Evolutionary conservation across 2,113 vertebrate genomes (phyloP), one percentile per base, ranked within the genome.

Genomic region (Grus americana): DNA sequence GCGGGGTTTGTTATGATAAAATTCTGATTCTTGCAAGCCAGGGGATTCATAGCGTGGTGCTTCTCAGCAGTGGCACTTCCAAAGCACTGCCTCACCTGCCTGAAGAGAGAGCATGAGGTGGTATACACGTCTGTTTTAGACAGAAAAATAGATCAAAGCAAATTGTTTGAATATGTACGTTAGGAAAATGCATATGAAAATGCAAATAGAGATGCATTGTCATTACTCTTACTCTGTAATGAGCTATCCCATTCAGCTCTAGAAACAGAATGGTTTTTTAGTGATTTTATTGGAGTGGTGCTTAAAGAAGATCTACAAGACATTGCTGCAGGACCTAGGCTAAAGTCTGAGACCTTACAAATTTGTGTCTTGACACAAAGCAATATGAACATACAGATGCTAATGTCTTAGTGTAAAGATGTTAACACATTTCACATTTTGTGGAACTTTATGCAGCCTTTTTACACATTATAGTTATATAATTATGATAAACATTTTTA

Each of bases 401-500:
- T 85, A 72, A 79, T 75, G n/a, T 75, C n/a, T 67, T 55, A 29
- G 23, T 81, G 27, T 85, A 65, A 84, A 92, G 21, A 40, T 46
- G 47, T 66, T 81, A 79, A 68, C 44, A 63, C 44, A 20, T 95
- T 70, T 80, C 87, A 81, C 14, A 67, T 89, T 87, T 75, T 84
- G 36, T 65, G 73, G 14, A 67, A 74, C 58, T 89, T 91, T 32
- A 49, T 72, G 65, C 26, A 88, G 67, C 30, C 46, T 90, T 89
- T 95, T 75, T 81, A 19, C 21, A 61, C 27, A 57, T 79, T 59
- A 57, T 57, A 79, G 66, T 85, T 19, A 36, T 63, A 55, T 79
- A 85, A 96, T 96, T 87, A 79, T 54, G 58, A 57, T 91, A 90
- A 92, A 61, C 30, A 21, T 75, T 82, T 92, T 87, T 87, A 46